Evolutionary conservation across 2,888 invertebrate genomes (phyloP), one percentile per base, ranked within the genome.

Genomic region (Magallana nippona): DNA sequence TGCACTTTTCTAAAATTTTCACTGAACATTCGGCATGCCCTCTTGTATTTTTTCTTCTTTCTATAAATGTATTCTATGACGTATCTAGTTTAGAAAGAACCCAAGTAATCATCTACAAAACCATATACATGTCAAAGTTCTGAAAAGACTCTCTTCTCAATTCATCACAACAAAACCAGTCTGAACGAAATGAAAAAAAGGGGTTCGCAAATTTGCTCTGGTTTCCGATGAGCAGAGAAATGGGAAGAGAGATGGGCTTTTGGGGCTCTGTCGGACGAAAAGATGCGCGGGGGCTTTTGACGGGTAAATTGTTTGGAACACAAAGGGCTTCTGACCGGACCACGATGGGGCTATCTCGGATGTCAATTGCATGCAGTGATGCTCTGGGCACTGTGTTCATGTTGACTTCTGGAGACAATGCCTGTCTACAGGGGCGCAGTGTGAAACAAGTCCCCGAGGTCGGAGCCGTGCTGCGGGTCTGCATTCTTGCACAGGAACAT

Each of bases 301-400:
- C 71, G 71, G 27, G 22, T 22, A 27, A 71, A 71, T 71, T 71
- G 71, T 71, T 32, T 71, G 32, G 27, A 71, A 71, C 15, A 71
- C 71, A 71, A 71, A 71, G 15, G 71, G 71, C 17, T 13, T 27
- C 15, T 71, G 15, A 22, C 71, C 32, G 32, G 71, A 27, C 71
- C 27, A 13, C 22, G 71, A 71, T 71, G 71, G 27, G 71, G 71
- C 22, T 27, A 71, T 71, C 71, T 71, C 71, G 32, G 22, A 71
- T 71, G 71, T 71, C 71, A 71, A 22, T 71, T 71, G 71, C 71
- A 71, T 71, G 71, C 71, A 71, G 71, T 13, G 71, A 71, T 71
- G 71, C 71, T 71, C 22, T 71, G 71, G 71, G 71, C 71, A 27
- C 5, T 10, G 27, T 22, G 22, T 71, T 71, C 71, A 17, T 71